phyloP scores from a whole-genome alignment of 2,113 vertebrate genomes.

The Setophaga coronata region DNA sequence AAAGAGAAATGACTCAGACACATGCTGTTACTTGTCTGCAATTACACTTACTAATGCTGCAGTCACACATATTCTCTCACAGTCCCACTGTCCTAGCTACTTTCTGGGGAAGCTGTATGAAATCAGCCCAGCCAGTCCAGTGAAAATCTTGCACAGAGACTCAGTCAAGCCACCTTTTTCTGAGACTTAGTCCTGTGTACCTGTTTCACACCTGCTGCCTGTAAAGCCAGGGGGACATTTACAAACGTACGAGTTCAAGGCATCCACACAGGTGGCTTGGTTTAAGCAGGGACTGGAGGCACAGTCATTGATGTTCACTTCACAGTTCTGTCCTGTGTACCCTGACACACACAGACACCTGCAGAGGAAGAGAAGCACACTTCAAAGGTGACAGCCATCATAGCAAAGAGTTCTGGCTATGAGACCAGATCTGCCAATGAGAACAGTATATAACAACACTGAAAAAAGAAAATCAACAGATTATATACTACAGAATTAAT shows the following conservation, averaged over 20 bases:
- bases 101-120: not conserved
- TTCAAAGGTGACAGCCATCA: not conserved
- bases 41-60: not conserved
- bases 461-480: not conserved
- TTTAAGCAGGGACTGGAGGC: slow-evolving; percentile 91
- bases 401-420: not conserved
- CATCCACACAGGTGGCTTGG: slow-evolving; percentile 89
- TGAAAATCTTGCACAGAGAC: not conserved
- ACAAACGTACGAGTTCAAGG: slow-evolving; percentile 86
- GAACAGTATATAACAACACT: not conserved
- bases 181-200: slow-evolving; percentile 79
- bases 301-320: slow-evolving; percentile 91
- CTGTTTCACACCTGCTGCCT: slow-evolving; percentile 99
- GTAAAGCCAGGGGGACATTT: slow-evolving; percentile 97
- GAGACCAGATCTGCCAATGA: not conserved
- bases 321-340: slow-evolving; percentile 84
- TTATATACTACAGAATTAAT: not conserved
- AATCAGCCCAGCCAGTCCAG: not conserved
- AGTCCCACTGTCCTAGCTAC: not conserved
- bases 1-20: not conserved
- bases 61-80: not conserved
- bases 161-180: slow-evolving; percentile 7
- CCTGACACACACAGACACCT: slow-evolving; percentile 90
- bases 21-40: not conserved
- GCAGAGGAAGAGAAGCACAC: not conserved